Conservation (phyloP, 1,140 invertebrate genomes). For the Caenorhabditis remanei region DNA sequence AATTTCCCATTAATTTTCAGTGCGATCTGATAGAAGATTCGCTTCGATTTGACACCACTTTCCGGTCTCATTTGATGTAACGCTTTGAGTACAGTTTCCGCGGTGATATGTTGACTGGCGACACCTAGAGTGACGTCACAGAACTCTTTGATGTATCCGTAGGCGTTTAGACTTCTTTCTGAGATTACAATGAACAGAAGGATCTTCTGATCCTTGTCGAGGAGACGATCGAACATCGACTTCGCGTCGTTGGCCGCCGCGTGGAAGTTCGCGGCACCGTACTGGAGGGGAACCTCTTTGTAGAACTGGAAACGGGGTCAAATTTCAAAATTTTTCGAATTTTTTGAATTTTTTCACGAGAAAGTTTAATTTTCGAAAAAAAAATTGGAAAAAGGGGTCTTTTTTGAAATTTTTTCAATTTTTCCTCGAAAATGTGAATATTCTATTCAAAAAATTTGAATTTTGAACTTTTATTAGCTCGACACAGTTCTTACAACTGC, state of each 20-base stretch:
- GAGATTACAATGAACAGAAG: conserved; percentile 8
- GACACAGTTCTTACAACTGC: too few relatives aligned
- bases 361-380: too few relatives aligned
- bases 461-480: too few relatives aligned
- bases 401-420: too few relatives aligned
- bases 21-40: conserved; percentile 10
- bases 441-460: too few relatives aligned
- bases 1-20: conserved; percentile 18
- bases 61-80: background rate
- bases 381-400: too few relatives aligned
- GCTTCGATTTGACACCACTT: background rate
- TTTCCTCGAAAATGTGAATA: too few relatives aligned
- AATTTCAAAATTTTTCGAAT: too few relatives aligned
- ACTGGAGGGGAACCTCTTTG: background rate
- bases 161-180: background rate
- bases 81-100: background rate
- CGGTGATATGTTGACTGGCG: background rate
- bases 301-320: background rate
- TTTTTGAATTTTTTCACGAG: too few relatives aligned
- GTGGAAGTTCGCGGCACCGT: background rate
- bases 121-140: conserved; percentile 4
- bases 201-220: background rate
- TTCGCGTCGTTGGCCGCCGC: background rate
- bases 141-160: conserved; percentile 9
- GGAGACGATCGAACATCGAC: background rate